Evolutionary conservation across 2,113 vertebrate species (phyloP).

Genomic region (Rhynchomys soricoides): DNA sequence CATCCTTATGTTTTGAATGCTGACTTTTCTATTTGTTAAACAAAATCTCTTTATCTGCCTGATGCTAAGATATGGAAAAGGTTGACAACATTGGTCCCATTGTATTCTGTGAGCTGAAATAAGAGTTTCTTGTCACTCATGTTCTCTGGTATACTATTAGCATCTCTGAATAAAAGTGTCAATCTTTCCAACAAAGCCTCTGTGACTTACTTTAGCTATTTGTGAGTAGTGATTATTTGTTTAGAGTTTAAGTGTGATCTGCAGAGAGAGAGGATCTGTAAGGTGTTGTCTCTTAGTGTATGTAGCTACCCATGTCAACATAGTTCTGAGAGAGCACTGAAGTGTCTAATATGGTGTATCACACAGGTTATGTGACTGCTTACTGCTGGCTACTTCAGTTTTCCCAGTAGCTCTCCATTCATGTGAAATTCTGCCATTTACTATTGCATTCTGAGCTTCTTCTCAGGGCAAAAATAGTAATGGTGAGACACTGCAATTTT

Average conservation of each 20-base stretch:
- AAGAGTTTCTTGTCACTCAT: constrained; percentile 2
- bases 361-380: neutral
- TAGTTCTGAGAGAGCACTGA: neutral
- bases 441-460: neutral
- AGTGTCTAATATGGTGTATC: neutral
- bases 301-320: neutral
- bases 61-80: constrained; percentile 24
- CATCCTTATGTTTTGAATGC: constrained; percentile 32
- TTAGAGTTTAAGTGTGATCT: neutral
- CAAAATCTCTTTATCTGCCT: neutral
- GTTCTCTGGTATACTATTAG: neutral
- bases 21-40: constrained; percentile 20
- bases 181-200: neutral
- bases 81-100: neutral
- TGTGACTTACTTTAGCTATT: constrained; percentile 51
- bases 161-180: neutral
- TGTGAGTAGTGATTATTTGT: neutral
- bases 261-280: neutral
- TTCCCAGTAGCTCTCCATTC: neutral
- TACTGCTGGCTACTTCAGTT: neutral
- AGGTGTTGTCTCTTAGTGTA: neutral
- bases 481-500: neutral
- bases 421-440: neutral
- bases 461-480: neutral
- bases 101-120: constrained; percentile 34